Evolutionary conservation across 1,140 invertebrate genomes (phyloP).

Genomic region (Philotrypesis tridentata): DNA sequence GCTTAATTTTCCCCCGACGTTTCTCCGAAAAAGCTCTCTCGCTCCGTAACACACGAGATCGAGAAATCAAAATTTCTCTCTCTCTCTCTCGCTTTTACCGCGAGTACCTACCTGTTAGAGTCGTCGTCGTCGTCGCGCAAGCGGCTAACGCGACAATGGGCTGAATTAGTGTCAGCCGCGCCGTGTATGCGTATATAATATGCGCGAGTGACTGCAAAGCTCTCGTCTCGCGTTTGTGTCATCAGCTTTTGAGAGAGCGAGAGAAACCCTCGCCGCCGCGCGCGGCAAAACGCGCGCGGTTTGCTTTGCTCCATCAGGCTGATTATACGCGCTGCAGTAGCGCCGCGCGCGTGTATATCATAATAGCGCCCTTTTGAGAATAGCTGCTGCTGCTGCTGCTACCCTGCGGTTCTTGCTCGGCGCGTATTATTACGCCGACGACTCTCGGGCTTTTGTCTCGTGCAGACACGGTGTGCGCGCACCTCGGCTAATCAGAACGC

Average conservation of each 20-base stretch:
- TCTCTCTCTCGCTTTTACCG: too few relatives aligned
- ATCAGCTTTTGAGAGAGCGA: background rate
- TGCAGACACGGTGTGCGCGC: background rate
- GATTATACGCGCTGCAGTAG: background rate
- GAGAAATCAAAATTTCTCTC: too few relatives aligned
- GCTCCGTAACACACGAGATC: too few relatives aligned
- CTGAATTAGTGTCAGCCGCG: background rate
- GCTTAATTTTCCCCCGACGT: background rate
- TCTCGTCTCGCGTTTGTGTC: background rate
- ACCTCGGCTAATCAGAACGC: background rate
- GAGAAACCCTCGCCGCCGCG: too few relatives aligned
- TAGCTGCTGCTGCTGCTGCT: too few relatives aligned
- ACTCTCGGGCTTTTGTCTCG: background rate
- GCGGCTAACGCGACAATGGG: background rate
- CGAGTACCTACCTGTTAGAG: background rate
- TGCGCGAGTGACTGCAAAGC: too few relatives aligned
- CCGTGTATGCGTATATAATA: background rate
- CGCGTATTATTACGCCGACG: background rate
- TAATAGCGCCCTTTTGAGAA: background rate
- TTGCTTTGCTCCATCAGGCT: background rate
- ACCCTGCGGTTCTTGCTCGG: background rate
- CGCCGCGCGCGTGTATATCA: background rate
- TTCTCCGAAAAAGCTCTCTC: too few relatives aligned
- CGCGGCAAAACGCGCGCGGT: background rate
- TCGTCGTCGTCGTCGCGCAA: too few relatives aligned